Percentiles rank a stretch among this genome's conserved stretches.
Conservation (phyloP, 1,140 invertebrate species). For the Drosophila tani region DNA sequence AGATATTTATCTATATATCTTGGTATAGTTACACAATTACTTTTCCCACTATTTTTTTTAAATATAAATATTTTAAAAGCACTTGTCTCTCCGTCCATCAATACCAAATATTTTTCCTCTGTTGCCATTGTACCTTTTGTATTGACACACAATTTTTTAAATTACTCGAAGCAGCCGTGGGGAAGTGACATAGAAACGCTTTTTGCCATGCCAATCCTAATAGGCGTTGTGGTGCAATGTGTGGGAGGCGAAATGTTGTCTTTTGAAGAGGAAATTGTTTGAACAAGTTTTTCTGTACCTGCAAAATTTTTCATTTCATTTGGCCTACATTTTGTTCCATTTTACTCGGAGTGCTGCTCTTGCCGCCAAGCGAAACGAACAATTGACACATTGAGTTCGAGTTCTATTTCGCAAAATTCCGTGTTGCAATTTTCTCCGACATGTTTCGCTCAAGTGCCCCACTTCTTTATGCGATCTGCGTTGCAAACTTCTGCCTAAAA, state of each 20-base stretch:
- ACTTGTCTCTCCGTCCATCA: constrained; percentile 5
- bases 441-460: constrained; percentile 29
- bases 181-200: constrained; percentile 27
- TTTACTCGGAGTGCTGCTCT: constrained; percentile 4
- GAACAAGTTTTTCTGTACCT: constrained; percentile 15
- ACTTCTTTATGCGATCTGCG: background rate
- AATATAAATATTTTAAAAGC: constrained; percentile 17
- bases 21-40: background rate
- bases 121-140: constrained; percentile 3
- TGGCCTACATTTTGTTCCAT: constrained; percentile 24
- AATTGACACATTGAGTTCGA: constrained; percentile 42
- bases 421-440: constrained; percentile 48
- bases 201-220: constrained; percentile 13
- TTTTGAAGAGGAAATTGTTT: background rate
- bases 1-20: background rate
- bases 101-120: constrained; percentile 10
- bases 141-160: constrained; percentile 56
- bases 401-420: constrained; percentile 48
- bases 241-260: background rate
- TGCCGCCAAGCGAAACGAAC: constrained; percentile 16
- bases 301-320: constrained; percentile 35
- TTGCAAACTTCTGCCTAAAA: too few relatives aligned
- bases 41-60: background rate
- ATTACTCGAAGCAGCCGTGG: constrained; percentile 23
- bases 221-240: background rate